Conservation (phyloP, 2,797 vertebrate species). For the Sebastes taczanowskii region DNA sequence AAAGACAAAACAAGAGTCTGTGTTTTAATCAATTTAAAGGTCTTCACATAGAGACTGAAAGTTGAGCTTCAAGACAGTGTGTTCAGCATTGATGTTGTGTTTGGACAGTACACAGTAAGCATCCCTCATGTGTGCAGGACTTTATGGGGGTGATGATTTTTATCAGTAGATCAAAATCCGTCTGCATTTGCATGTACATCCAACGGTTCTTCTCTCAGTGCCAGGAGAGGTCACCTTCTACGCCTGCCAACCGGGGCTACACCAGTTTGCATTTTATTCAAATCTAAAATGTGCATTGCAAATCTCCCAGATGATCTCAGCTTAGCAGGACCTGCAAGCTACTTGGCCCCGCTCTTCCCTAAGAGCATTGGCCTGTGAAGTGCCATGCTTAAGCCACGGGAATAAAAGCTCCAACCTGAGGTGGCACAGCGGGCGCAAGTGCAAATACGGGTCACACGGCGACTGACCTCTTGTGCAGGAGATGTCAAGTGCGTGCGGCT, state of each 20-base stretch:
- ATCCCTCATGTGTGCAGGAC: neutral
- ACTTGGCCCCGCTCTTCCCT: slow-evolving; percentile 52
- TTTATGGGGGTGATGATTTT: neutral
- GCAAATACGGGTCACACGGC: slow-evolving; percentile 51
- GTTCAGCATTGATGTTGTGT: neutral
- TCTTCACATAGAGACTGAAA: neutral
- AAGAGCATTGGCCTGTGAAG: slow-evolving; percentile 66
- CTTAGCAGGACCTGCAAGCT: slow-evolving; percentile 66
- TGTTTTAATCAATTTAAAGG: neutral
- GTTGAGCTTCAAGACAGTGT: neutral
- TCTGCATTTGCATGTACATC: slow-evolving; percentile 59
- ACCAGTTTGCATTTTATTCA: slow-evolving; percentile 73
- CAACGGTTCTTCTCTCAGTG: slow-evolving; percentile 22
- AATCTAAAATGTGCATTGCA: slow-evolving; percentile 78
- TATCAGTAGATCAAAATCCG: slow-evolving; percentile 16
- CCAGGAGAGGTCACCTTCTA: slow-evolving; percentile 24
- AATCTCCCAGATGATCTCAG: slow-evolving; percentile 77
- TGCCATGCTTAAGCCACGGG: slow-evolving; percentile 50
- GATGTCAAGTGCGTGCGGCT: slow-evolving; percentile 13
- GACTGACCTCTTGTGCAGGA: slow-evolving; percentile 36
- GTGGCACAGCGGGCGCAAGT: slow-evolving; percentile 39
- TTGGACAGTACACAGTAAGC: neutral
- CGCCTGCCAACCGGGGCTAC: slow-evolving; percentile 39
- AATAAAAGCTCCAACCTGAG: slow-evolving; percentile 59
- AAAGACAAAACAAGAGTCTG: neutral